These are phyloP conservation scores for Ophraella communa DNA, from an alignment of 2,888 invertebrate genomes.

Conservation along the genomic window DNA sequence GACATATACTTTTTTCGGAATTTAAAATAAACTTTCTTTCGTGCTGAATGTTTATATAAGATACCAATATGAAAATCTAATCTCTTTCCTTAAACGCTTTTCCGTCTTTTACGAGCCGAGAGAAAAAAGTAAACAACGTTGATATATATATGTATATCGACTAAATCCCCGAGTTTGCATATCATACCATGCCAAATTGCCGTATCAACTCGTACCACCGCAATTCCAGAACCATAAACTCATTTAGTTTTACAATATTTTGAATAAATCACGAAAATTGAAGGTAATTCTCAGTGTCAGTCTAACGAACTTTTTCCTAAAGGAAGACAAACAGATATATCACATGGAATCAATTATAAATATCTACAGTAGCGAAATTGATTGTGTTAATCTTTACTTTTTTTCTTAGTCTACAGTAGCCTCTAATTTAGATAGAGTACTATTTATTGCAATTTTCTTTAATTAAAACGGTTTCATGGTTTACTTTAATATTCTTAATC, in stretches of 20 bases:
- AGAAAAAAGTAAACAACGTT: constrained; percentile 2
- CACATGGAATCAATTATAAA: too few species aligned
- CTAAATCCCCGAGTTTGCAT: background rate
- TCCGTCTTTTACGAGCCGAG: background rate
- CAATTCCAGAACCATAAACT: background rate
- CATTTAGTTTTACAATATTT: constrained; percentile 9
- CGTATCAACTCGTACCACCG: constrained; percentile 17
- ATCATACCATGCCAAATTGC: background rate
- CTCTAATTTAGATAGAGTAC: too few species aligned
- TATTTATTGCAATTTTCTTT: too few species aligned
- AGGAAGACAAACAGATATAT: background rate
- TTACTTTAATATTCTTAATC: too few species aligned
- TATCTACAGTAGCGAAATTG: too few species aligned
- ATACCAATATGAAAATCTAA: background rate
- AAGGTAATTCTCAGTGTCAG: background rate
- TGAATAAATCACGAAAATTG: constrained; percentile 4
- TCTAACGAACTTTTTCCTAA: background rate
- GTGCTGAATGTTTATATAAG: background rate
- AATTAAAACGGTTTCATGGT: too few species aligned
- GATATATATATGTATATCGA: constrained; percentile 12
- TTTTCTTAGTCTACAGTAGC: too few species aligned
- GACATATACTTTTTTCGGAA: background rate
- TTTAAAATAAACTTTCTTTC: background rate
- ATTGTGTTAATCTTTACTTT: too few species aligned
- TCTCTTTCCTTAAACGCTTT: background rate